Evolutionary conservation across 2,113 vertebrate species (phyloP).

Genomic region (Seriola quinqueradiata): DNA sequence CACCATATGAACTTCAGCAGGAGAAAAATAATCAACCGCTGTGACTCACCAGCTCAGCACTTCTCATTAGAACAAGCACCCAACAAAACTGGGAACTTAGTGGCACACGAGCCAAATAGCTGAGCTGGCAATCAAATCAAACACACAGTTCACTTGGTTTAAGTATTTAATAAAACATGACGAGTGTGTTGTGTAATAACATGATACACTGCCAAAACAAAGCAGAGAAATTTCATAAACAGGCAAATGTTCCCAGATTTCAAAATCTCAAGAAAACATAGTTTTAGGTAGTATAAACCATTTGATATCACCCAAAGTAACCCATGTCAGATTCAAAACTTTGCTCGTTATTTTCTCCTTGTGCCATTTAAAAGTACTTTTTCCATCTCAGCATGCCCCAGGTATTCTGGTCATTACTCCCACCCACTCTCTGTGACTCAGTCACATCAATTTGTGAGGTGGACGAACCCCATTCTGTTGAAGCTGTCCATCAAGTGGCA

Average conservation of each 20-base stretch:
- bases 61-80: constrained; percentile 49
- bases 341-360: neutral
- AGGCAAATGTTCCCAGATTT: neutral
- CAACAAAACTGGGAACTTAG: neutral
- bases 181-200: constrained; percentile 27
- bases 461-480: constrained; percentile 61
- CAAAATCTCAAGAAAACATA: neutral
- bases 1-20: constrained; percentile 55
- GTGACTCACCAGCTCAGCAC: constrained; percentile 60
- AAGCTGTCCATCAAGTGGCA: constrained; percentile 59
- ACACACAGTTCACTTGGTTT: neutral
- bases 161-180: neutral
- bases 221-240: neutral
- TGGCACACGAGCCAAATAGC: constrained; percentile 13
- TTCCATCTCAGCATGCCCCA: constrained; percentile 35
- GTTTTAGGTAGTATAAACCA: neutral
- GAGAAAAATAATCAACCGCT: constrained; percentile 67
- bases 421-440: constrained; percentile 67
- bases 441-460: constrained; percentile 57
- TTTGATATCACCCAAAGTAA: neutral
- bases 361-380: constrained; percentile 22
- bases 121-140: constrained; percentile 30
- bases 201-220: neutral
- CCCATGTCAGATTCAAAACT: neutral
- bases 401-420: constrained; percentile 64